Evolutionary conservation across 1,140 invertebrate genomes (phyloP).

Genomic region (Platyura marginata): DNA sequence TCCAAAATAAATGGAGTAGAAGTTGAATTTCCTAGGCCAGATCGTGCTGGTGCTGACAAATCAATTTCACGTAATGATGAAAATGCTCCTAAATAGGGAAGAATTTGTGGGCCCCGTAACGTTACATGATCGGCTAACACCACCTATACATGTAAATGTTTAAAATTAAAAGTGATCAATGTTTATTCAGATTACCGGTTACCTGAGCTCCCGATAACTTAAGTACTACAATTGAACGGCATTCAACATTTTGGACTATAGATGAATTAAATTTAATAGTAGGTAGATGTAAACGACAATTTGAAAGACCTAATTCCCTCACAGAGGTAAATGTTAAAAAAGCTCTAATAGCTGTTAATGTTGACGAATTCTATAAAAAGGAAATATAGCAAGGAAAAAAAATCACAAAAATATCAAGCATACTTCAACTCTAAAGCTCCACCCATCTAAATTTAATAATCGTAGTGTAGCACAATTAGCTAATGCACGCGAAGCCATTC

Average conservation of each 20-base stretch:
- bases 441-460: conserved; percentile 32
- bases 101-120: conserved; percentile 28
- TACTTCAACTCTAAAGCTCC: conserved; percentile 36
- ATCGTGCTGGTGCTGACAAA: conserved; percentile 15
- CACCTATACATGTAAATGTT: conserved; percentile 18
- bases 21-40: conserved; percentile 5
- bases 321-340: conserved; percentile 25
- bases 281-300: conserved; percentile 27
- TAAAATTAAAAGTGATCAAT: no score
- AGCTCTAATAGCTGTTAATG: conserved; percentile 24
- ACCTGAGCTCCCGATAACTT: conserved; percentile 28
- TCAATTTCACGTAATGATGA: conserved; percentile 30
- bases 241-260: conserved; percentile 17
- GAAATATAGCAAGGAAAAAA: conserved; percentile 1
- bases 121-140: conserved; percentile 27
- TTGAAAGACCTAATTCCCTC: conserved; percentile 26
- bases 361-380: conserved; percentile 23
- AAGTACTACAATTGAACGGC: conserved; percentile 10
- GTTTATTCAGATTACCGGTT: conserved; percentile 7
- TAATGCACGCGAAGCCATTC: conserved; percentile 29
- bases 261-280: conserved; percentile 9
- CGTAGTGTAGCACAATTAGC: conserved; percentile 29
- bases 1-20: conserved; percentile 7
- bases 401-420: conserved; percentile 6
- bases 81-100: conserved; percentile 29